Evolutionary conservation across 2,113 vertebrate genomes (phyloP).

Genomic region (Halcyon malimbica): DNA sequence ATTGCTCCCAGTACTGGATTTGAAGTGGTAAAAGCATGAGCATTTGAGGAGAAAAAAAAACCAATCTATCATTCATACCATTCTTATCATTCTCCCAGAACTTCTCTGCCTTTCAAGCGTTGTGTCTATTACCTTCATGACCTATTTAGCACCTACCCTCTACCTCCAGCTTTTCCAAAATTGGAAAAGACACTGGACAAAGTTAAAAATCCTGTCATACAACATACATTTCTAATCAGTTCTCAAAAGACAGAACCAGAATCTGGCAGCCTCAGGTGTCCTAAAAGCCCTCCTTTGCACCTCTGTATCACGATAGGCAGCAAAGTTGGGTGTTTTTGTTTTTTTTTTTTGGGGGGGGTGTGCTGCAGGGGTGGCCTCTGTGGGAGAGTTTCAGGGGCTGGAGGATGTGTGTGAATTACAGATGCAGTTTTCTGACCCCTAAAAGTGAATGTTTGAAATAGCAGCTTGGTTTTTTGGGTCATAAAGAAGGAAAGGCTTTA

Average conservation of each 20-base stretch:
- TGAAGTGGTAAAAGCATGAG: background rate
- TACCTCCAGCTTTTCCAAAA: background rate
- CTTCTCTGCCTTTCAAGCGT: background rate
- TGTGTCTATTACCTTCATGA: background rate
- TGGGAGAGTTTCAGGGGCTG: background rate
- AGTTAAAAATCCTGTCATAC: background rate
- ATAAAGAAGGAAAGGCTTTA: background rate
- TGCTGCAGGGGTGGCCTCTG: background rate
- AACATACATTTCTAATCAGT: background rate
- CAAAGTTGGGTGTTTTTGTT: background rate
- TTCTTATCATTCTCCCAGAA: background rate
- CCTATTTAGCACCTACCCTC: background rate
- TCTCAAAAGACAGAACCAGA: background rate
- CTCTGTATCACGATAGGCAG: rapidly evolving
- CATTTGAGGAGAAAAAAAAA: background rate
- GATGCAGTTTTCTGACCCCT: background rate
- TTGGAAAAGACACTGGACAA: background rate
- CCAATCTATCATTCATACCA: too few species aligned
- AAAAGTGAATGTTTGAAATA: background rate
- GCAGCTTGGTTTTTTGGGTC: background rate
- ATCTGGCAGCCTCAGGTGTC: background rate
- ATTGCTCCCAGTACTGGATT: background rate
- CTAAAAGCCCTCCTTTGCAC: background rate
- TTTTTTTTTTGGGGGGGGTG: too few species aligned
- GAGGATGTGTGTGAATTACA: background rate